phyloP scores from a whole-genome alignment of 2,888 invertebrate genomes.

The Crocallis elinguaria region DNA sequence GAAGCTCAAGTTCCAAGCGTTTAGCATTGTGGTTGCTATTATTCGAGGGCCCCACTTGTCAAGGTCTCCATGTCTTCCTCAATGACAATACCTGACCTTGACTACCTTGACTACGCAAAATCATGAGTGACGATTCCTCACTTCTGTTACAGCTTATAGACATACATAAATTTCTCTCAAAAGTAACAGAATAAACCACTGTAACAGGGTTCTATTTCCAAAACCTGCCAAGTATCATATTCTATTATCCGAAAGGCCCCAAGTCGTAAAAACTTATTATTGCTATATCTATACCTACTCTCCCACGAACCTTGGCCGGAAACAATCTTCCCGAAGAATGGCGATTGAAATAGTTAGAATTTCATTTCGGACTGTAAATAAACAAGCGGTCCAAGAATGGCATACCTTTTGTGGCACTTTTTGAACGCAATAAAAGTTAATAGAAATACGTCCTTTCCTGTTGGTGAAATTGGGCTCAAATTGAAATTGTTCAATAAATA shows the following conservation, averaged over 20 bases:
- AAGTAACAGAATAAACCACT: not conserved
- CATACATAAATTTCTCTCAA: too few species aligned
- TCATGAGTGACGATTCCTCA: too few species aligned
- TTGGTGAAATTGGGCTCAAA: not conserved
- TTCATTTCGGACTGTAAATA: conserved; percentile 32
- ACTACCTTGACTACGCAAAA: too few species aligned
- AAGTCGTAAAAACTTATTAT: conserved; percentile 22
- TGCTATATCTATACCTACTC: not conserved
- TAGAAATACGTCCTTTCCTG: conserved; percentile 5
- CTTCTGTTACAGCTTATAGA: too few species aligned
- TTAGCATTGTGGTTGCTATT: too few species aligned
- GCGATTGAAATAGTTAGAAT: conserved; percentile 59
- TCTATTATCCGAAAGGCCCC: not conserved
- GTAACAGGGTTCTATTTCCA: not conserved
- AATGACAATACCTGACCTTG: too few species aligned
- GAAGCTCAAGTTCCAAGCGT: too few species aligned
- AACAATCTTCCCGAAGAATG: conserved; percentile 43
- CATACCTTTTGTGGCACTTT: conserved; percentile 22
- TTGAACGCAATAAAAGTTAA: conserved; percentile 3
- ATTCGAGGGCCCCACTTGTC: too few species aligned
- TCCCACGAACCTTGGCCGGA: conserved; percentile 21
- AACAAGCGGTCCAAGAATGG: conserved; percentile 19
- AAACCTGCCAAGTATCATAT: not conserved
- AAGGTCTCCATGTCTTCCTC: too few species aligned
- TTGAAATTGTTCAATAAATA: not conserved